These are phyloP conservation scores for Rhingia campestris DNA, from an alignment of 2,888 invertebrate species.

Conservation along the genomic window DNA sequence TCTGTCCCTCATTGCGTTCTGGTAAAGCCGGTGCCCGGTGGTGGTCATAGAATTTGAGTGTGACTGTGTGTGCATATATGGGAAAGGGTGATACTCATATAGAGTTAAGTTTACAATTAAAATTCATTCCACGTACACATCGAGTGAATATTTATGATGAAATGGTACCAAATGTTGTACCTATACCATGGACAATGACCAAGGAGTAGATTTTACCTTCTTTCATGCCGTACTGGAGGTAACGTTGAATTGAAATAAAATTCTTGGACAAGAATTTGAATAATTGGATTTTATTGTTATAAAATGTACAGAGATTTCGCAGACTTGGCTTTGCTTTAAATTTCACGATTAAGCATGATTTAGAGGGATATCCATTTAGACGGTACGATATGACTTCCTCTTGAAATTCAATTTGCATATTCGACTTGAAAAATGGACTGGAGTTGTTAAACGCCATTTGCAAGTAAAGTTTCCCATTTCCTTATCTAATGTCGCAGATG, in stretches of 20 bases:
- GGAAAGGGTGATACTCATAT: constrained; percentile 11
- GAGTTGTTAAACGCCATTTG: background rate
- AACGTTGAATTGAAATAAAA: constrained; percentile 22
- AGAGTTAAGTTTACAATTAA: constrained; percentile 20
- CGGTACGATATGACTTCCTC: constrained; percentile 17
- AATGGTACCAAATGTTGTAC: constrained; percentile 20
- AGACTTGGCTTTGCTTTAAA: constrained; percentile 17
- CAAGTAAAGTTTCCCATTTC: background rate
- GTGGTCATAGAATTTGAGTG: constrained; percentile 15
- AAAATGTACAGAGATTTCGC: constrained; percentile 11
- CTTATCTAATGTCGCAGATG: background rate
- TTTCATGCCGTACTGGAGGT: background rate
- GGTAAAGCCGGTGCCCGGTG: constrained; percentile 9
- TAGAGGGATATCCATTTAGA: background rate
- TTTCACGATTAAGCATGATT: constrained; percentile 2
- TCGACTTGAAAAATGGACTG: background rate
- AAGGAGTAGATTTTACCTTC: constrained; percentile 1
- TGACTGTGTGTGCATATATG: background rate
- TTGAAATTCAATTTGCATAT: background rate
- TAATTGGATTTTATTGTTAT: constrained; percentile 36
- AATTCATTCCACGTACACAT: constrained; percentile 52
- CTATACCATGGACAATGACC: constrained; percentile 13
- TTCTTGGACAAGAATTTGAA: constrained; percentile 44
- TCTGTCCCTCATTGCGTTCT: constrained; percentile 9
- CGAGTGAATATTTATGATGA: constrained; percentile 57